phyloP scores from a whole-genome alignment of 2,113 vertebrate genomes.

The Tragelaphus imberbis region DNA sequence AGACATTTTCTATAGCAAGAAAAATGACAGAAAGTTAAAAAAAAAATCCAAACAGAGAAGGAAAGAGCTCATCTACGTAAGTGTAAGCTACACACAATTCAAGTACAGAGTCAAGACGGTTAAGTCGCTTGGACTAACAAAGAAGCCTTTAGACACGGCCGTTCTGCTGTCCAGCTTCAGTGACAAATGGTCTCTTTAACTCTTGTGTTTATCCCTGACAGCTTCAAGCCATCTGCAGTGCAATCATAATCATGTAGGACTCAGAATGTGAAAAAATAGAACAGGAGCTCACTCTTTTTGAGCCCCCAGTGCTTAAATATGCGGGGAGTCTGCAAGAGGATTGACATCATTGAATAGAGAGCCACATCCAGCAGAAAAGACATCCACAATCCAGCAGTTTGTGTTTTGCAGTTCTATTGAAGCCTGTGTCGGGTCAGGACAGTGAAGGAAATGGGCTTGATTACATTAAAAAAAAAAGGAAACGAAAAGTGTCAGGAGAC shows the following conservation, averaged over 20 bases:
- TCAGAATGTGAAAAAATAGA: conserved; percentile 35
- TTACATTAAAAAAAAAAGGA: conserved; percentile 27
- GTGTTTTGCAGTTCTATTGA: conserved; percentile 1
- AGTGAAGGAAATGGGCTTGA: conserved; percentile 14
- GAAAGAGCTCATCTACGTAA: neutral
- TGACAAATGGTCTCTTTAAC: neutral
- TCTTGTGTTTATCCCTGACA: conserved; percentile 39
- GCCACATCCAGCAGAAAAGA: neutral
- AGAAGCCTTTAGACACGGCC: conserved; percentile 23
- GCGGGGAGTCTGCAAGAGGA: neutral
- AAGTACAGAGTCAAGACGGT: neutral
- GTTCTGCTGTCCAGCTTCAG: conserved; percentile 13
- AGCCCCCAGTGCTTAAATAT: neutral
- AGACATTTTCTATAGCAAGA: conserved; percentile 40
- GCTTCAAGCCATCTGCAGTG: conserved; percentile 17
- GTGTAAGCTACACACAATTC: neutral
- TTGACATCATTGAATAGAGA: neutral
- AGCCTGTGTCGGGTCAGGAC: neutral
- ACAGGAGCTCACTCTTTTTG: neutral
- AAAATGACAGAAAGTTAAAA: conserved; percentile 34
- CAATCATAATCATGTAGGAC: conserved; percentile 10
- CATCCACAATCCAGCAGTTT: neutral
- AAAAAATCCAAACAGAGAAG: neutral
- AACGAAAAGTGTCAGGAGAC: conserved; percentile 11
- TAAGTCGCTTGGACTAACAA: conserved; percentile 21